phyloP scores from a whole-genome alignment of 2,888 invertebrate species.

The Drosophila prostipennis region DNA sequence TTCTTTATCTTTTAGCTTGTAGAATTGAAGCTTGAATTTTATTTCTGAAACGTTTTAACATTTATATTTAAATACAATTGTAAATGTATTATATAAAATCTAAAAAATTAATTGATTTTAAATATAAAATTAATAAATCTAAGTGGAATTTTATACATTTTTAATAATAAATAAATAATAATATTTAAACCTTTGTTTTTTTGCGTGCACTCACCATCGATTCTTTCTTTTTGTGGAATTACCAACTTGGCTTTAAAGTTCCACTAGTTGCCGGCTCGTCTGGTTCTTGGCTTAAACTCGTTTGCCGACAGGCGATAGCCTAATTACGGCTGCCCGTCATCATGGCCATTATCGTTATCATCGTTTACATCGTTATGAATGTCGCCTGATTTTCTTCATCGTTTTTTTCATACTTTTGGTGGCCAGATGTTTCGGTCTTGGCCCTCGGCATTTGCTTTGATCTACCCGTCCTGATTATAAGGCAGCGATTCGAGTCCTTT shows the following conservation, averaged over 20 bases:
- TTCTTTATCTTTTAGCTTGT: too few relatives aligned
- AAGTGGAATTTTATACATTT: too few relatives aligned
- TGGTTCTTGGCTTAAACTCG: constrained; percentile 36
- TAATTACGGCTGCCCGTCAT: constrained; percentile 46
- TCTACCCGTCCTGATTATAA: constrained; percentile 53
- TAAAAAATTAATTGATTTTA: too few relatives aligned
- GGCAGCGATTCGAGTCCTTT: constrained; percentile 40
- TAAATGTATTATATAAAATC: too few relatives aligned
- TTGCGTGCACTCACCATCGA: background rate
- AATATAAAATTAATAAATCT: too few relatives aligned
- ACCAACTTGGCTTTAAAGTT: constrained; percentile 42
- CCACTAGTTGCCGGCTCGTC: constrained; percentile 27
- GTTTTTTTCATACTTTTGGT: constrained; percentile 19
- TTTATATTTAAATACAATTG: too few relatives aligned
- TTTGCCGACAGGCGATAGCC: constrained; percentile 41
- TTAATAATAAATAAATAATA: too few relatives aligned
- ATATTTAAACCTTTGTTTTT: too few relatives aligned
- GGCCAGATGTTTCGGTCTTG: constrained; percentile 47
- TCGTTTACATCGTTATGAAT: constrained; percentile 37
- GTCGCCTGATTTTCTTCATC: constrained; percentile 10
- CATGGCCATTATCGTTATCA: constrained; percentile 29
- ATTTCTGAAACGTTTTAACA: too few relatives aligned
- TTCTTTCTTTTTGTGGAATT: constrained; percentile 2
- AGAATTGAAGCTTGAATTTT: too few relatives aligned
- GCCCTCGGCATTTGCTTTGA: constrained; percentile 63